A percentile compares a stretch with the other conserved stretches of the same genome.
phyloP scores from a whole-genome alignment of 1,140 invertebrate genomes.

The Procambarus clarkii region DNA sequence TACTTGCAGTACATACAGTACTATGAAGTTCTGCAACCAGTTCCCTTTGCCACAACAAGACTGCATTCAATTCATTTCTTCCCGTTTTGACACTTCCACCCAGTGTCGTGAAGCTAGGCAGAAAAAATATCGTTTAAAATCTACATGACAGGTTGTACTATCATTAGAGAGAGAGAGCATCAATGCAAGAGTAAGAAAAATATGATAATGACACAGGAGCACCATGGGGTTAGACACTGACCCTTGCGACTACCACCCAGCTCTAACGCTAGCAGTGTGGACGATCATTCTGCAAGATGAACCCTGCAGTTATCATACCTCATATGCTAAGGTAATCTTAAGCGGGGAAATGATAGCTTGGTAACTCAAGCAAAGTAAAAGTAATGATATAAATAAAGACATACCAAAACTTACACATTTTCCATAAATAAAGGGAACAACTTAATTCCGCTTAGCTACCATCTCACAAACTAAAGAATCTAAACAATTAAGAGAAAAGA shows the following conservation, averaged over 20 bases:
- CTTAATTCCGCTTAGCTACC: neutral
- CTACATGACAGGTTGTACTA: neutral
- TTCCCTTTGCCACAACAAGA: too few relatives aligned
- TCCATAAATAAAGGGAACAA: too few relatives aligned
- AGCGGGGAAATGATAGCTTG: neutral
- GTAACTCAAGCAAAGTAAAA: neutral
- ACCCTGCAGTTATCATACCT: neutral
- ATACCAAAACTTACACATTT: too few relatives aligned
- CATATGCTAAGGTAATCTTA: too few relatives aligned
- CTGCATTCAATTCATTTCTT: too few relatives aligned
- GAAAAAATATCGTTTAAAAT: neutral
- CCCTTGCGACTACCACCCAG: neutral
- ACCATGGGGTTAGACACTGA: neutral
- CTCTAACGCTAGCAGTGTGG: neutral
- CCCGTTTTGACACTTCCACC: too few relatives aligned
- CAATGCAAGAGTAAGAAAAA: neutral
- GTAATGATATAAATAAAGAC: too few relatives aligned
- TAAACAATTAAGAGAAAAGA: neutral
- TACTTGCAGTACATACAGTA: too few relatives aligned
- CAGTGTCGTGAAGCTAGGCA: too few relatives aligned
- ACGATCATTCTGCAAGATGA: neutral
- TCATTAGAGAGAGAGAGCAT: too few relatives aligned
- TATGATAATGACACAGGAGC: neutral
- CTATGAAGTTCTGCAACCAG: too few relatives aligned
- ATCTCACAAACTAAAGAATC: neutral